These are phyloP conservation scores for Stegodyphus dumicola DNA, from an alignment of 1,140 invertebrate genomes.

Conservation along the genomic window DNA sequence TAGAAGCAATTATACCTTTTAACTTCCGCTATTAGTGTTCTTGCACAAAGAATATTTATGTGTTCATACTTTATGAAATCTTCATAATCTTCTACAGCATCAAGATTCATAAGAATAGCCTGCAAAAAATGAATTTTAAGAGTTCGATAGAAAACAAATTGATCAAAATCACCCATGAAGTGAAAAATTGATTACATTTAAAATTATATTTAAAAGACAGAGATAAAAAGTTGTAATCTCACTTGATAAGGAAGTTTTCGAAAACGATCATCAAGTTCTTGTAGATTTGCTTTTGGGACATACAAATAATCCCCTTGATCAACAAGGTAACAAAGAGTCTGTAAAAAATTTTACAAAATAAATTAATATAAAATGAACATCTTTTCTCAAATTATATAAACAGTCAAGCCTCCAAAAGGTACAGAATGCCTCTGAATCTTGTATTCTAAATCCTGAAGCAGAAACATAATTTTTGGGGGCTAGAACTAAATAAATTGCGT, in stretches of 20 bases:
- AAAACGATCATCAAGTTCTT: slow-evolving; percentile 31
- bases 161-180: neutral
- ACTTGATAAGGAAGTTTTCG: slow-evolving; percentile 33
- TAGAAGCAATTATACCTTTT: slow-evolving; percentile 25
- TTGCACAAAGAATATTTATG: slow-evolving; percentile 6
- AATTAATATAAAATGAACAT: too few relatives aligned
- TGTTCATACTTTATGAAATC: slow-evolving; percentile 4
- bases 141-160: neutral
- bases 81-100: slow-evolving; percentile 34
- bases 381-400: too few relatives aligned
- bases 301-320: slow-evolving; percentile 26
- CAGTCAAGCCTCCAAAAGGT: too few relatives aligned
- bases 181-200: neutral
- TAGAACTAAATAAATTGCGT: too few relatives aligned
- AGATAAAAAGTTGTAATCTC: neutral
- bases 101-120: slow-evolving; percentile 24
- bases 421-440: too few relatives aligned
- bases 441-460: too few relatives aligned
- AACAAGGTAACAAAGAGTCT: slow-evolving; percentile 33
- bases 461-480: too few relatives aligned
- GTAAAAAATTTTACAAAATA: neutral
- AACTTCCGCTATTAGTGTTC: slow-evolving; percentile 42
- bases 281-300: slow-evolving; percentile 22
- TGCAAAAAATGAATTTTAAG: neutral
- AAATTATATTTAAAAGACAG: neutral